Evolutionary conservation across 37 sponge, comb jelly and placozoan species (phyloP), one percentile per base, ranked within the genome.

Genomic region (Halisarca cf. caerulea): DNA sequence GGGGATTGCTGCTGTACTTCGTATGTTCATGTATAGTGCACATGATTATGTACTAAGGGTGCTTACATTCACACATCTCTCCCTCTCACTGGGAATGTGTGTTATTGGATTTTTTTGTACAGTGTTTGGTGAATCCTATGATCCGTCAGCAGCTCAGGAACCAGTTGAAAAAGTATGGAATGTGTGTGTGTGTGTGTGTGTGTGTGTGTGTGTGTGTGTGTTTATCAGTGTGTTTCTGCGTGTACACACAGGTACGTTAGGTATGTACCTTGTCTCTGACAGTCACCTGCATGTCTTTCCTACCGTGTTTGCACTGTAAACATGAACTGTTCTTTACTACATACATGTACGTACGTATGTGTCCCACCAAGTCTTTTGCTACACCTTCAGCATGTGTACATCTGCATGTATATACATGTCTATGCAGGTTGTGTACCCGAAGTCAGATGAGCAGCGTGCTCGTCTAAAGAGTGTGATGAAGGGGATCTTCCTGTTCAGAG

Each of bases 101-200:
- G 34, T 75, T 75, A 21, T 34, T 34, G 37, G 39, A 20, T 24
- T 44, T 32, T 80, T 33, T 34, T 25, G 14, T 59, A 7, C 61
- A 58, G 96, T 96, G 18, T 93, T 89, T 84, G 96, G 91, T 15
- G 96, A 96, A 72, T 83, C 96, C 7, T 96, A 86, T 51, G 86
- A 88, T 27, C 94, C 94, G 21, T 79, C 58, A 3, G 91, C 80
- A 3, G 86, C 80, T 1, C 89, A 88, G 9, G 88, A 58, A 8
- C 59, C 72, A 25, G 37, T 71, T 9, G 85, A 85, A 32, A 88
- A 87, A 51, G 84, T 86, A 14, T 25, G 17, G 8, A 33, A 15
- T 7, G n/a, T 23, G 64, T 28, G 28, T 20, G 14, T 7, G 6
- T 9, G 8, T 20, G 45, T 20, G 37, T 51, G 66, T 47, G 51